Percentiles rank a stretch among this genome's conserved stretches.
These are phyloP conservation scores for Azorinus chamasolen DNA, from an alignment of 2,888 invertebrate species.

Conservation along the genomic window DNA sequence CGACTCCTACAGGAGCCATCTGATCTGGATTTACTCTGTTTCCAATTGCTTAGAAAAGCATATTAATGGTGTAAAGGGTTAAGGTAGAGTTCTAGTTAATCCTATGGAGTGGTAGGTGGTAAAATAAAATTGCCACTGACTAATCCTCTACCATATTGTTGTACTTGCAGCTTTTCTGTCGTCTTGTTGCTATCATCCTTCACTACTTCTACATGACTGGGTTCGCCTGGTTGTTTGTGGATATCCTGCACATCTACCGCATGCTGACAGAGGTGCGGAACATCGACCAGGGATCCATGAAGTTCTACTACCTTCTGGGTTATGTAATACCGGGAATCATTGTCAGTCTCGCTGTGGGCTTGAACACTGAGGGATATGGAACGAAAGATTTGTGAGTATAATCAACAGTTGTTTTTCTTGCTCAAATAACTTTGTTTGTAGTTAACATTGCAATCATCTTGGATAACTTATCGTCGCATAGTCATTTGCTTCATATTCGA, in stretches of 20 bases:
- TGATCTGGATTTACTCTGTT: too few relatives aligned
- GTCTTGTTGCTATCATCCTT: constrained; percentile 94
- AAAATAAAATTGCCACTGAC: too few relatives aligned
- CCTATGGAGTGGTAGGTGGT: too few relatives aligned
- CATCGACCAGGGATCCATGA: constrained; percentile 97
- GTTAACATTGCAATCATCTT: too few relatives aligned
- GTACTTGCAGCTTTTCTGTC: constrained; percentile 91
- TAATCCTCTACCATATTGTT: neutral
- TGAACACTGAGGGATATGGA: constrained; percentile 97
- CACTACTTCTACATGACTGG: constrained; percentile 97
- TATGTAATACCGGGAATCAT: constrained; percentile 95
- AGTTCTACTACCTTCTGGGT: constrained; percentile 95
- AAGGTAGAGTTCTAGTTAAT: too few relatives aligned
- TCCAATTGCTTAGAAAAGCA: too few relatives aligned
- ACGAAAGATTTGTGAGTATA: constrained; percentile 95
- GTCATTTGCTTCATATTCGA: neutral
- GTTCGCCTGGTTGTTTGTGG: constrained; percentile 96
- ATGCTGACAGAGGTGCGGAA: constrained; percentile 98
- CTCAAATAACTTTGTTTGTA: neutral
- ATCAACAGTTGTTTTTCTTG: too few relatives aligned
- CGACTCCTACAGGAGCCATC: too few relatives aligned
- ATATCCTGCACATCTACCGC: constrained; percentile 96
- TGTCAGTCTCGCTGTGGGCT: constrained; percentile 96
- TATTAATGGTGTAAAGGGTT: too few relatives aligned
- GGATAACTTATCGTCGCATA: neutral